Evolutionary conservation across 2,113 vertebrate genomes (phyloP), one percentile per base, ranked within the genome.

Genomic region (Anolis carolinensis): DNA sequence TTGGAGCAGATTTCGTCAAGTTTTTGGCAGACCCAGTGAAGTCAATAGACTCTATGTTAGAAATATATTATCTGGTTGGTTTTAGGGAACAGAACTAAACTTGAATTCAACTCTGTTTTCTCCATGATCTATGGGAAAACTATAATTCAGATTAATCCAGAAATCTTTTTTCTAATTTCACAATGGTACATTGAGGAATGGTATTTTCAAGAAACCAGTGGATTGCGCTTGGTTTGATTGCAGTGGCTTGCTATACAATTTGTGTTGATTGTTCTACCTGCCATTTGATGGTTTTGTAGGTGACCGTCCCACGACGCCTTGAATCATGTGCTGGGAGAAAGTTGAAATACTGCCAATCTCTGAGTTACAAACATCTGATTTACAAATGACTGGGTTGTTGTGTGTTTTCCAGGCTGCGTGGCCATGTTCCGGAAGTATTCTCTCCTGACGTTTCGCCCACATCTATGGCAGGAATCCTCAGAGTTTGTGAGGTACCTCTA

Each of bases 301-400:
- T 5, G 6, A 0, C 5, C 4, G 4, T 4, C 18, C 14, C 2
- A 18, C 4, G 13, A 4, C 14, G 2, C 55, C 13, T 59, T 59
- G 55, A 59, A 59, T 59, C 11, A 11, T 59, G 14, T 59, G 55
- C 55, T 59, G 55, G 3, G 55, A 14, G 55, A 59, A 55, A 55
- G 52, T 5, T 55, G 52, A 14, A 14, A 55, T 55, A 55, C 14
- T 4, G 39, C 3, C 39, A 44, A 5, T 44, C 39, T 5, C 39
- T 44, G 5, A 44, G 39, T 44, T 44, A 44, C 39, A 55, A 55
- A 55, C 14, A 14, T 55, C 4, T 10, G 14, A 55, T 10, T 55
- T 55, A 55, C 52, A 55, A 44, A 44, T 44, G 39, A n/a, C n/a
- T n/a, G n/a, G n/a, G n/a, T n/a, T n/a, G n/a, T n/a, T n/a, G n/a